phyloP scores from a whole-genome alignment of 2,113 vertebrate genomes.

The Ramphastos sulfuratus region DNA sequence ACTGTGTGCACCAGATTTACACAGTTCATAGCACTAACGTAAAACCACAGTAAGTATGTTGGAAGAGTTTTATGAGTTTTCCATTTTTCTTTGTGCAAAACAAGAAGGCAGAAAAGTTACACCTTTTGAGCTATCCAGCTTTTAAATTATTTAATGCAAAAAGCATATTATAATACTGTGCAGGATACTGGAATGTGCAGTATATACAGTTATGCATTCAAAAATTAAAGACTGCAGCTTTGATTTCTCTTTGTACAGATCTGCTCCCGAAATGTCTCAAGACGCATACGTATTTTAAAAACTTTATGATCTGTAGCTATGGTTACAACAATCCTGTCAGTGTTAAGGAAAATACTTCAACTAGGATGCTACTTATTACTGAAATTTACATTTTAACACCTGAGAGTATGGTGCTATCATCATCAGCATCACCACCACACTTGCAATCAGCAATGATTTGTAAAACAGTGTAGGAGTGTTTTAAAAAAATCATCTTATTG shows the following conservation, averaged over 20 bases:
- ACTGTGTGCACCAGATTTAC: slow-evolving; percentile 66
- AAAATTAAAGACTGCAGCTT: slow-evolving; percentile 52
- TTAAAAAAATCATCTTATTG: slow-evolving; percentile 67
- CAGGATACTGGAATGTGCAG: slow-evolving; percentile 59
- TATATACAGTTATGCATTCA: slow-evolving; percentile 53
- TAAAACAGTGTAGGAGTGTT: slow-evolving; percentile 72
- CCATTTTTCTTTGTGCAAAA: slow-evolving; percentile 76
- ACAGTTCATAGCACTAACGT: slow-evolving; percentile 60
- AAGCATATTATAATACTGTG: slow-evolving; percentile 54
- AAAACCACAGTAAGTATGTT: slow-evolving; percentile 51
- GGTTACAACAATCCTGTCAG: slow-evolving; percentile 47
- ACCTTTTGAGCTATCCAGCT: slow-evolving; percentile 73
- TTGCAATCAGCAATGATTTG: slow-evolving; percentile 71
- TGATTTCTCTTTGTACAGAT: slow-evolving; percentile 27
- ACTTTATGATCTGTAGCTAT: slow-evolving; percentile 16
- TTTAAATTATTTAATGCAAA: slow-evolving; percentile 68
- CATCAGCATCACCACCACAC: slow-evolving; percentile 65
- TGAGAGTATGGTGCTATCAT: slow-evolving; percentile 44
- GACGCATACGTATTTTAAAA: slow-evolving; percentile 42
- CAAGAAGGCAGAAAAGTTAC: slow-evolving; percentile 78
- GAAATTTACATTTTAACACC: slow-evolving; percentile 64
- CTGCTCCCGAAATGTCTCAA: slow-evolving; percentile 19
- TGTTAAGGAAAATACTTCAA: slow-evolving; percentile 41
- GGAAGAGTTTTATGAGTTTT: slow-evolving; percentile 45
- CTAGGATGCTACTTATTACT: slow-evolving; percentile 3